Evolutionary conservation across 2,888 invertebrate species (phyloP).

Genomic region (Hoplodrina ambigua): DNA sequence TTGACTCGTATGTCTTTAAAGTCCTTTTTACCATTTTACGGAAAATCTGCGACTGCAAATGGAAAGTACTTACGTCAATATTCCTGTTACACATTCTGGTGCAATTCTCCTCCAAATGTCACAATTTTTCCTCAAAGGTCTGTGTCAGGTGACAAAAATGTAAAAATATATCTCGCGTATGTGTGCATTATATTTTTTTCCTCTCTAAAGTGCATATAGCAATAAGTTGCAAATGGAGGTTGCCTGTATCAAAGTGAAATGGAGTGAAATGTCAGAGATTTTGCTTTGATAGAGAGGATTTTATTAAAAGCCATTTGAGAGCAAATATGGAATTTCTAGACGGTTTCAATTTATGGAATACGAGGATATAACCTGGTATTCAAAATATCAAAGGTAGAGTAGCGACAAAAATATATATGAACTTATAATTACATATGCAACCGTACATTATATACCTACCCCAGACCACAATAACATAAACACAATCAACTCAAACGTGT

Average conservation of each 20-base stretch:
- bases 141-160: not conserved
- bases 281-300: constrained; percentile 34
- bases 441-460: too few relatives aligned
- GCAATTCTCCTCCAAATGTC: not conserved
- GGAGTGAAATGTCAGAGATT: constrained; percentile 35
- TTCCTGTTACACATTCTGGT: not conserved
- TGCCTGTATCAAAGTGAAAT: constrained; percentile 33
- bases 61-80: not conserved
- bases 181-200: constrained; percentile 15
- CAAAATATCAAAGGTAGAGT: not conserved
- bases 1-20: not conserved
- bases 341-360: not conserved
- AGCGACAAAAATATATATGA: too few relatives aligned
- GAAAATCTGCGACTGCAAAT: not conserved
- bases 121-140: not conserved
- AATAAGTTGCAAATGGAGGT: constrained; percentile 42
- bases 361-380: not conserved
- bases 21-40: not conserved
- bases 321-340: constrained; percentile 21
- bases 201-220: constrained; percentile 35
- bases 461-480: too few relatives aligned
- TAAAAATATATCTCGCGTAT: not conserved
- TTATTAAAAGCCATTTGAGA: constrained; percentile 29
- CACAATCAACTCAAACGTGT: too few relatives aligned
- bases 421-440: too few relatives aligned